Evolutionary conservation across 2,797 vertebrate species (phyloP).

Genomic region (Anguilla obscura): DNA sequence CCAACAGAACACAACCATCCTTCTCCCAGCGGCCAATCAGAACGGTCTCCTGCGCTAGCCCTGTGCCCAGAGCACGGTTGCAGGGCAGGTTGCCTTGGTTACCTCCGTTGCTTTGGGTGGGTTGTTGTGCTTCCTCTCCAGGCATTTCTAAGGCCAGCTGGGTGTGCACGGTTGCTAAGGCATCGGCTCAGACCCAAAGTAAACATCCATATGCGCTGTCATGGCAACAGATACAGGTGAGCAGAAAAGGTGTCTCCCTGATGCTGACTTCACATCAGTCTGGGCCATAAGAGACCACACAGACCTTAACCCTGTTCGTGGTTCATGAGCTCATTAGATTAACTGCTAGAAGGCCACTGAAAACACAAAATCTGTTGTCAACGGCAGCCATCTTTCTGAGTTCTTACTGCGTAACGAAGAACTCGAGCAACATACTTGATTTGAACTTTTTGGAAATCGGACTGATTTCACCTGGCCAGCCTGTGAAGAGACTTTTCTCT

Average conservation of each 20-base stretch:
- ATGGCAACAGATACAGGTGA: background rate
- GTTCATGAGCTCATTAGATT: background rate
- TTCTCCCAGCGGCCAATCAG: background rate
- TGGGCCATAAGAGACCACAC: background rate
- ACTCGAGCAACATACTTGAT: background rate
- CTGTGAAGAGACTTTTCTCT: background rate
- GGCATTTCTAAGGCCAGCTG: background rate
- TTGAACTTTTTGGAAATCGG: background rate
- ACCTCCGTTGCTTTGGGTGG: background rate
- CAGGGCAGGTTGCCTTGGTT: conserved; percentile 19
- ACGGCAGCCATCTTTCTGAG: background rate
- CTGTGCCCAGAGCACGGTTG: background rate
- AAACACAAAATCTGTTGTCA: background rate
- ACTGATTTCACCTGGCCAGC: background rate
- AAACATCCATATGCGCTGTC: background rate
- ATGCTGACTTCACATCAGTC: no score
- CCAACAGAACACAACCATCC: background rate
- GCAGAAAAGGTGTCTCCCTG: background rate
- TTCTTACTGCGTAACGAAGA: background rate
- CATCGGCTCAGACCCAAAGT: background rate
- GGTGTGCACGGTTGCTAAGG: background rate
- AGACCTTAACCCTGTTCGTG: background rate
- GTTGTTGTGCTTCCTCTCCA: background rate
- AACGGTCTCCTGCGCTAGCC: background rate
- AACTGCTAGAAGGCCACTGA: background rate